A percentile compares a stretch with the other conserved stretches of the same genome.
Evolutionary conservation across 30 jellyfish, hydroid and myxozoan genomes (phyloP).

Genomic region (Mastigias papua): DNA sequence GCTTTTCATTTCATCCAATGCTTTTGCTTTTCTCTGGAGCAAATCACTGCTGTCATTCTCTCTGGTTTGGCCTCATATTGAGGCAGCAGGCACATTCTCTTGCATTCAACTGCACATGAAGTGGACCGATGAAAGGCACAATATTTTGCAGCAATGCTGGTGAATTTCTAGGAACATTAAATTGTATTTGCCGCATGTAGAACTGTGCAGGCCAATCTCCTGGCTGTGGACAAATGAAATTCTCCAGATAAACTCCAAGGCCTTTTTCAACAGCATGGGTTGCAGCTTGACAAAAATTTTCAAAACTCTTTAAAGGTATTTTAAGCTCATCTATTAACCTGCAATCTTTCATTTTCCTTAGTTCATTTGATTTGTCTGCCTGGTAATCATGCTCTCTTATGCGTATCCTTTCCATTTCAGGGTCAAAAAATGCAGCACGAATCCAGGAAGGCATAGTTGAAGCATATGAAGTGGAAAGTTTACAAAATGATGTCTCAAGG

Average conservation of each 20-base stretch:
- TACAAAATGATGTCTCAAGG: neutral
- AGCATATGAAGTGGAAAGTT: neutral
- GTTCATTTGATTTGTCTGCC: neutral
- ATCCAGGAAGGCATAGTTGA: constrained; percentile 45
- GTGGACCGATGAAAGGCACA: constrained; percentile 47
- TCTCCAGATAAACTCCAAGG: constrained; percentile 9
- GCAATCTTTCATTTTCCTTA: constrained; percentile 43
- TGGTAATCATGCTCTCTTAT: constrained; percentile 2
- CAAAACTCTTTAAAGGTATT: neutral
- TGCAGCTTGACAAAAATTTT: constrained; percentile 26
- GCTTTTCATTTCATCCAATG: neutral
- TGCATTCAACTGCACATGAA: constrained; percentile 60
- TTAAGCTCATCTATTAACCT: constrained; percentile 35
- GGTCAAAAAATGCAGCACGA: constrained; percentile 15
- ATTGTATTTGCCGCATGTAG: constrained; percentile 59
- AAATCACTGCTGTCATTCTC: constrained; percentile 16
- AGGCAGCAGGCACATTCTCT: constrained; percentile 51
- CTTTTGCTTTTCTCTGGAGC: constrained; percentile 22
- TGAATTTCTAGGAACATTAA: constrained; percentile 7
- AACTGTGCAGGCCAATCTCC: constrained; percentile 63
- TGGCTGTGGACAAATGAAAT: constrained; percentile 43
- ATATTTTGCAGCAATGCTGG: constrained; percentile 9
- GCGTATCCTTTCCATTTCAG: constrained; percentile 45
- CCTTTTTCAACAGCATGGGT: constrained; percentile 20
- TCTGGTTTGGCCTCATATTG: constrained; percentile 16